Evolutionary conservation across 1,140 invertebrate species (phyloP).

Genomic region (Eurytemora carolleeae): DNA sequence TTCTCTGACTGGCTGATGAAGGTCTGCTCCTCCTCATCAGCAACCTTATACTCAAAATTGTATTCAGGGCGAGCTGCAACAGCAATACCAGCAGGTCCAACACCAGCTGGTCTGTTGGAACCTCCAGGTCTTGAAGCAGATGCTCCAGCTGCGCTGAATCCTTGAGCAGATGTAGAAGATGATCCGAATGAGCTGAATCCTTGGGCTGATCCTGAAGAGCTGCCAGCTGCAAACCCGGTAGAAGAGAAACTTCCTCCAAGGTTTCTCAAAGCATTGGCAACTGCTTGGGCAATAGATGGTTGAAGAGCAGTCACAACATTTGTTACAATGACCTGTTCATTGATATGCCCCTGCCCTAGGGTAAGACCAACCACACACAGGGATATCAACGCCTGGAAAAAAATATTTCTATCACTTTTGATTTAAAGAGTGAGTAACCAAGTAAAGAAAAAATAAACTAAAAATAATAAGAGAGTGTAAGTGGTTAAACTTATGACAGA

Average conservation of each 20-base stretch:
- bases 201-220: no score
- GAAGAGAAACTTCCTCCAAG: no score
- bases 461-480: no score
- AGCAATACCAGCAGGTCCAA: no score
- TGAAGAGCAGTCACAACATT: background rate
- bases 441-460: no score
- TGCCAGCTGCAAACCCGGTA: no score
- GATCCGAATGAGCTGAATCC: no score
- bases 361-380: no score
- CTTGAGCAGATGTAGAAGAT: background rate
- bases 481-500: no score
- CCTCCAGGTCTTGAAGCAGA: background rate
- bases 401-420: no score
- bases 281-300: background rate
- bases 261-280: background rate
- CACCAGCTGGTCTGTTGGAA: background rate
- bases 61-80: conserved; percentile 5
- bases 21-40: conserved; percentile 2
- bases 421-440: no score
- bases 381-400: no score
- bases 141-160: background rate
- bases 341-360: background rate
- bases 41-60: conserved; percentile 1
- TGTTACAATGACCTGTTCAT: background rate
- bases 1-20: conserved; percentile 3